Evolutionary conservation across 2,888 invertebrate species (phyloP), one percentile per base, ranked within the genome.

Genomic region (Graphium colonna): DNA sequence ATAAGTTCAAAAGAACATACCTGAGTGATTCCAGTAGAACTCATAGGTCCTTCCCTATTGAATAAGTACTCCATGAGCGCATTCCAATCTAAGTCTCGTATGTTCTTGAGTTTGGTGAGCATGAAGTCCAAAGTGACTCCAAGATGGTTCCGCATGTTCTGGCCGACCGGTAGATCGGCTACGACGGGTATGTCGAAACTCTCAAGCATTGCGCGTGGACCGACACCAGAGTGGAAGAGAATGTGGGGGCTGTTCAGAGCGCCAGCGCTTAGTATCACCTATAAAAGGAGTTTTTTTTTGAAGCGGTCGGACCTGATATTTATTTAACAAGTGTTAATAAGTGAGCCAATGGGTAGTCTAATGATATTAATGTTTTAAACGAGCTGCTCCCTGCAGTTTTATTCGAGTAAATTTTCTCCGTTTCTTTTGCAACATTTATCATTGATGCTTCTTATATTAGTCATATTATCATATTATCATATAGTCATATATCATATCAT

Each of bases 201-300:
- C 3, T 82, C 68, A 0, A 94, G 68, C 36, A 90, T 90, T 0
- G 84, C 76, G 58, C 78, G 82, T 0, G 93, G 92, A 0, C 93
- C 93, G 10, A 93, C 84, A 26, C 94, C 94, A 0, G 93, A 93
- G 8, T 92, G 77, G 40, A 93, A 67, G 0, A 94, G 81, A 8
- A 94, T 73, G 58, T 93, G 92, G 0, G 93, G 93, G 0, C 91
- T 91, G 71, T 92, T 92, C 3, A 93, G 78, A 3, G 93, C 88
- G 10, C 94, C 93, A 21, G 91, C 93, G 44, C 92, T 91, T 15
- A 93, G 70, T 55, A 94, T 85, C 1, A 92, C 82, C 83, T 91
- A n/a, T n/a, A n/a, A n/a, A n/a, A n/a, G n/a, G n/a, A n/a, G n/a
- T n/a, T n/a, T n/a, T n/a, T n/a, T n/a, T n/a, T n/a, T n/a, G n/a